Conservation (phyloP, 1,140 invertebrate species). For the Carcinoscorpius rotundicauda region DNA sequence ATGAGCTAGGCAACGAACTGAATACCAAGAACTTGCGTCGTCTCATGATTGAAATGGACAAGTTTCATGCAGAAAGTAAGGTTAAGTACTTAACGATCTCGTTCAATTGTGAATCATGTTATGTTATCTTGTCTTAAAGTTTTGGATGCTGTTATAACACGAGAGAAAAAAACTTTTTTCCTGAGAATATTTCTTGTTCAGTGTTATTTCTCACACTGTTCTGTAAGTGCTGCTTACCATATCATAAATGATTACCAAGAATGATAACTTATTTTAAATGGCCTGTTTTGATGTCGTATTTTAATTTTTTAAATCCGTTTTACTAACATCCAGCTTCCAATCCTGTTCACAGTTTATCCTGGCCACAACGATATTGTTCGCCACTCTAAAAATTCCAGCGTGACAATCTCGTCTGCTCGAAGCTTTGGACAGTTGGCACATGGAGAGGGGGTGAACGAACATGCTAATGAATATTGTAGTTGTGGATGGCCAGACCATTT, state of each 20-base stretch:
- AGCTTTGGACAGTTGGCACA: constrained; percentile 33
- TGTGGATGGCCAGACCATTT: constrained; percentile 48
- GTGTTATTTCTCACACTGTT: no score
- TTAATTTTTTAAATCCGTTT: not conserved
- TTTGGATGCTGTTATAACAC: not conserved
- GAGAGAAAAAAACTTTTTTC: no score
- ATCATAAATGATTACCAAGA: no score
- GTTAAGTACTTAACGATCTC: not conserved
- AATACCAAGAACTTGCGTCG: constrained; percentile 15
- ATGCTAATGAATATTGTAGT: constrained; percentile 33
- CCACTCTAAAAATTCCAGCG: constrained; percentile 13
- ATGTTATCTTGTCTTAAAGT: not conserved
- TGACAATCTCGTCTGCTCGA: constrained; percentile 13
- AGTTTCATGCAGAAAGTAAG: constrained; percentile 20
- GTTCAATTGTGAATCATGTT: not conserved
- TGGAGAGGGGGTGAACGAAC: constrained; percentile 13
- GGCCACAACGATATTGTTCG: constrained; percentile 10
- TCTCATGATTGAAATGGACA: constrained; percentile 19
- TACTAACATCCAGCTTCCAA: not conserved
- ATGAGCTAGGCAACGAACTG: constrained; percentile 15
- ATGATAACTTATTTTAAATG: no score
- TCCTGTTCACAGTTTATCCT: constrained; percentile 23
- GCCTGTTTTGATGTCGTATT: no score
- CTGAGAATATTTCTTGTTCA: no score
- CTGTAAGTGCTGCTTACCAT: no score